Conservation (phyloP, 2,113 vertebrate species). For the Steatornis caripensis region DNA sequence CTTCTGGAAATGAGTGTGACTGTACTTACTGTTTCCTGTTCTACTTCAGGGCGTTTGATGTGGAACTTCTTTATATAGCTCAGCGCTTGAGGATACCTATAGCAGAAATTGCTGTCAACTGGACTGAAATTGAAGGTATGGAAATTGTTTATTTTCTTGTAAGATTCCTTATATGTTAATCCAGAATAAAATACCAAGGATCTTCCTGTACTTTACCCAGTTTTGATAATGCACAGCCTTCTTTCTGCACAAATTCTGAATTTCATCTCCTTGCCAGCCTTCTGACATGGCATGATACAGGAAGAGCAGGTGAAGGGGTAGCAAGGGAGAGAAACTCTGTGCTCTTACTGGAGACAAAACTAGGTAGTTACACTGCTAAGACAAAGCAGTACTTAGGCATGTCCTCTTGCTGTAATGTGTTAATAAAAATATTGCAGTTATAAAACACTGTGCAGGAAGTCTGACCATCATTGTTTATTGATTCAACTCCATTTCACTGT, state of each 20-base stretch:
- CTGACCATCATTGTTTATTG: not conserved
- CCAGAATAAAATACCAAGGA: not conserved
- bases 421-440: not conserved
- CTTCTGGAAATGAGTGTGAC: slow-evolving; percentile 17
- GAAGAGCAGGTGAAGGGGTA: not conserved
- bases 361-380: not conserved
- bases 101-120: slow-evolving; percentile 95
- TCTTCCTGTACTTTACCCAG: not conserved
- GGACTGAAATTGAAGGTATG: slow-evolving; percentile 98
- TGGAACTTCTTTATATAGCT: slow-evolving; percentile 94
- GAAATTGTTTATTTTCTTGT: not conserved
- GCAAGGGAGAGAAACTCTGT: not conserved
- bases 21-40: slow-evolving; percentile 39
- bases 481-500: not conserved
- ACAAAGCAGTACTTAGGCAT: not conserved
- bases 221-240: not conserved
- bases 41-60: slow-evolving; percentile 91
- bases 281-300: not conserved
- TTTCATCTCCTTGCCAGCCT: not conserved
- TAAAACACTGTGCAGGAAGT: not conserved
- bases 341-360: not conserved
- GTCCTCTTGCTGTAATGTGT: not conserved
- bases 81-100: slow-evolving; percentile 90
- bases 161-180: not conserved
- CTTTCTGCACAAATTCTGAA: not conserved